These are phyloP conservation scores for Hydrochoerus hydrochaeris DNA, from an alignment of 2,113 vertebrate species.

Conservation along the genomic window DNA sequence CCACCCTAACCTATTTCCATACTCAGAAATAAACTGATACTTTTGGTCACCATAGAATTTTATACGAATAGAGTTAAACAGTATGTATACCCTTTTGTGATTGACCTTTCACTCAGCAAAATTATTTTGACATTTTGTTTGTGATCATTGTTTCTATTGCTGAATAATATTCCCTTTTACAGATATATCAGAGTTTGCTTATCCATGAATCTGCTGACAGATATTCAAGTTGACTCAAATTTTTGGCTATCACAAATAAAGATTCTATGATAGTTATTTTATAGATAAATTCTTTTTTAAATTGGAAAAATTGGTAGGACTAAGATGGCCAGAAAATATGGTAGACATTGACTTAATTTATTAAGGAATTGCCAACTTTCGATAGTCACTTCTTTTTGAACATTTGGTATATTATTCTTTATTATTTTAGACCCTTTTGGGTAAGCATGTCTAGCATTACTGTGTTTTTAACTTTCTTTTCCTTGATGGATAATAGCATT, in stretches of 20 bases:
- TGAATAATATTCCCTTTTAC: background rate
- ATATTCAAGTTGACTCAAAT: background rate
- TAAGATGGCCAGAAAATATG: background rate
- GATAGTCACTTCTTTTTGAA: background rate
- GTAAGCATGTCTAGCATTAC: background rate
- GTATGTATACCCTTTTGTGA: background rate
- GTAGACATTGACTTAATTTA: background rate
- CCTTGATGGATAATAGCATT: background rate
- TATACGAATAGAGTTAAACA: background rate
- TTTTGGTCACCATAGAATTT: background rate
- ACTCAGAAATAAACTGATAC: background rate
- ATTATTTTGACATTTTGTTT: constrained; percentile 20
- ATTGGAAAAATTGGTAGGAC: background rate
- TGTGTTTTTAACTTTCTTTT: constrained; percentile 17
- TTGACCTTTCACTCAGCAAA: background rate
- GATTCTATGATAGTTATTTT: background rate
- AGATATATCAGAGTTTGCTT: background rate
- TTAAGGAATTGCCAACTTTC: constrained; percentile 27
- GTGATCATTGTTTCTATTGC: background rate
- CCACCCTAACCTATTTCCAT: background rate
- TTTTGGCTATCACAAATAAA: constrained; percentile 26
- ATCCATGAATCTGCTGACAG: background rate
- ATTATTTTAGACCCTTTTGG: background rate
- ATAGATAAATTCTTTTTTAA: background rate
- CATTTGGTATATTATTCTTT: background rate